A percentile compares a stretch with the other conserved stretches of the same genome.
These are phyloP conservation scores for Felis catus DNA, from an alignment of 2,113 vertebrate genomes.

Conservation along the genomic window DNA sequence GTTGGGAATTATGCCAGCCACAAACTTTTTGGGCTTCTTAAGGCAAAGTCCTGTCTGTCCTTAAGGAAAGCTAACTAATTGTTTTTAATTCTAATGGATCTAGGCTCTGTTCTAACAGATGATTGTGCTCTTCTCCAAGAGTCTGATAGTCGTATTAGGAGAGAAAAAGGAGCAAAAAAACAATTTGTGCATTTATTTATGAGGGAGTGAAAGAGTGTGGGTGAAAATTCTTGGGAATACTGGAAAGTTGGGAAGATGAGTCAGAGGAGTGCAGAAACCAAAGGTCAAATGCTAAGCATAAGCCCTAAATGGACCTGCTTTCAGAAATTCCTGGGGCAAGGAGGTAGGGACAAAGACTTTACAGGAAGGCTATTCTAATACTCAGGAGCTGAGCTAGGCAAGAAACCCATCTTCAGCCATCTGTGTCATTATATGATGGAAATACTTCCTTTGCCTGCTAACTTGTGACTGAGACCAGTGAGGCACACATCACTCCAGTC, in stretches of 20 bases:
- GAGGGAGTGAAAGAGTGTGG: not conserved
- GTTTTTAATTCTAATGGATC: not conserved
- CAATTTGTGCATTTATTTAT: not conserved
- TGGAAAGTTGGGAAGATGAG: not conserved
- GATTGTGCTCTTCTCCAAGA: not conserved
- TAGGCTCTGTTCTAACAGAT: not conserved
- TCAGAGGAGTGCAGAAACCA: not conserved
- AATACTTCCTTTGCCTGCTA: not conserved
- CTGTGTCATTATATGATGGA: not conserved
- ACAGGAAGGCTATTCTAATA: not conserved
- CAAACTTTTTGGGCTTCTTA: not conserved
- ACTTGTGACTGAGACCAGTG: not conserved
- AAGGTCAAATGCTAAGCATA: not conserved
- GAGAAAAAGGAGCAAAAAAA: not conserved
- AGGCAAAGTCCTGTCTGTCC: not conserved
- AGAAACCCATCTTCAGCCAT: not conserved
- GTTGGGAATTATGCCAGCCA: not conserved
- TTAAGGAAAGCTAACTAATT: not conserved
- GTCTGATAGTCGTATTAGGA: not conserved
- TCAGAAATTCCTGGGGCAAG: not conserved
- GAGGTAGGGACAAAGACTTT: not conserved
- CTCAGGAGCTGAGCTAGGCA: not conserved
- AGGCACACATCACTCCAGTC: not conserved
- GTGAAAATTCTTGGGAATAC: not conserved
- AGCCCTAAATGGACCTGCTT: not conserved